Base-by-base conservation (phyloP, 2,888 invertebrate species). In the Chymomyza amoena region DNA sequence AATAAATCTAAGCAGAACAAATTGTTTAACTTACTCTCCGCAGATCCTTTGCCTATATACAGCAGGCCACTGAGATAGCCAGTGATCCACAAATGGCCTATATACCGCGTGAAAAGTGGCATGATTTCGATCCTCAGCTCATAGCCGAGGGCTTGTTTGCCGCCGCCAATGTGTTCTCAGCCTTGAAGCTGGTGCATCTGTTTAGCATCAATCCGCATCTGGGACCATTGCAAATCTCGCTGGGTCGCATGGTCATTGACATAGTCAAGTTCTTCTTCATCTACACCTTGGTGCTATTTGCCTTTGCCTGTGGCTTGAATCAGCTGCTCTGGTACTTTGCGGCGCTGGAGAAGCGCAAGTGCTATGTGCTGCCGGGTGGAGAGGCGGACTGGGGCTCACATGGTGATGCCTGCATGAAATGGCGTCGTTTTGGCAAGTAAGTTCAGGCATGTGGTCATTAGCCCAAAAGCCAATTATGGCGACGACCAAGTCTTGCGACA, bases 311-410 rank as follows among this genome's bases (percentile, higher is more conserved):
- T 88, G 98, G 98, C 82, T 92, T 96, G 70, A 96, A 99, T 92
- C 99, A 99, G 92, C 92, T 97, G 64, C 94, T 99, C 66, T 99
- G 99, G 98, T 97, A 97, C 90, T 97, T 97, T 90, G 97, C 97
- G 39, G 96, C 97, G 76, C 91, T 97, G 91, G 97, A 97, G 91
- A 95, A 95, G 87, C 93, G 94, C 65, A 96, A 96, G 89, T 97
- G 97, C 90, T 97, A 91, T 70, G 70, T 93, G 7, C 91, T 95
- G 51, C 94, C 95, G 0, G 95, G 94, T 25, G 95, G 94, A 9
- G 91, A 94, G 57, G 95, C 97, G 0, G 95, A 96, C 86, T 97
- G 96, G 96, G 95, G 94, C 28, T 94, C 94, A 51, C 93, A 94
- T 56, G 94, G 94, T 0, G 96, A 96, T 80, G 93, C 97, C 7